These are phyloP conservation scores for Eumaeus atala DNA, from an alignment of 1,140 invertebrate species.

Conservation along the genomic window DNA sequence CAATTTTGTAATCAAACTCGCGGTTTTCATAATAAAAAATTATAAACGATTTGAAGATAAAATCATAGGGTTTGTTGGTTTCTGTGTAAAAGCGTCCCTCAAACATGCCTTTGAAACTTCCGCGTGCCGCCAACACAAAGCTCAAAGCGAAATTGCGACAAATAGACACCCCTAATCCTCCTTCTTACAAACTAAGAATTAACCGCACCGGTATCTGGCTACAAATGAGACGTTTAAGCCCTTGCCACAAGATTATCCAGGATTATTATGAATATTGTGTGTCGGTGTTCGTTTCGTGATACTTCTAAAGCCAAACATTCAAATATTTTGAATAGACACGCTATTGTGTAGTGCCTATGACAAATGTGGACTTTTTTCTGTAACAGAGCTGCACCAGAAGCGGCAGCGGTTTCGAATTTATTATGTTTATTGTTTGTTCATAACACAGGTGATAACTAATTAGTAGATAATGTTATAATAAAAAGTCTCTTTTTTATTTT, in stretches of 20 bases:
- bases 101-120: constrained; percentile 29
- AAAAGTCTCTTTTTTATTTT: too few species aligned
- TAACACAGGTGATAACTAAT: too few species aligned
- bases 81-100: constrained; percentile 41
- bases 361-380: neutral
- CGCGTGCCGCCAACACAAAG: constrained; percentile 24
- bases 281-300: constrained; percentile 43
- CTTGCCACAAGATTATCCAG: constrained; percentile 51
- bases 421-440: too few species aligned
- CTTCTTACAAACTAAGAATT: constrained; percentile 50
- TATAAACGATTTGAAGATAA: neutral
- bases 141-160: constrained; percentile 43
- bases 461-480: too few species aligned
- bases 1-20: too few species aligned
- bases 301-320: constrained; percentile 45
- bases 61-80: constrained; percentile 29
- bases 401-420: too few species aligned
- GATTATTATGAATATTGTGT: constrained; percentile 59
- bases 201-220: constrained; percentile 49
- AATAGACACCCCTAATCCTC: constrained; percentile 59
- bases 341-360: constrained; percentile 4
- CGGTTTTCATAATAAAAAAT: too few species aligned
- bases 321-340: constrained; percentile 10
- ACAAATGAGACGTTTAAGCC: constrained; percentile 60
- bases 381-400: neutral